phyloP scores from a whole-genome alignment of 2,797 vertebrate species.

The Xiphophorus birchmanni region DNA sequence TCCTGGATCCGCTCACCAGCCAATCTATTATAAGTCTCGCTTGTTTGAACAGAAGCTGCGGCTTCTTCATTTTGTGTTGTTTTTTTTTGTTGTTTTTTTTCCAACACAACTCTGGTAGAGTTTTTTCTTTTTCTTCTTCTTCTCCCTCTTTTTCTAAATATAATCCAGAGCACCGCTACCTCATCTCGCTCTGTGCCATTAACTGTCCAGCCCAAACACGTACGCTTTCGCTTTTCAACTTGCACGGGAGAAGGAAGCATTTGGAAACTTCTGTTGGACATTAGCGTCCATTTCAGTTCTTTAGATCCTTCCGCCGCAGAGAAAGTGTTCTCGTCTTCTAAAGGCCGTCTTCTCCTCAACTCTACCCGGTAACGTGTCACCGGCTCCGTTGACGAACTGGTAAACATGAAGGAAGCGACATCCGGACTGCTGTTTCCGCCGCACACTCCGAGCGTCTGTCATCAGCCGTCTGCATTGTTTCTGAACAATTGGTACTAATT shows the following conservation, averaged over 20 bases:
- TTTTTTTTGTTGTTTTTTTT: slow-evolving; percentile 43
- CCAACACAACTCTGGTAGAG: slow-evolving; percentile 56
- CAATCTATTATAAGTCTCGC: slow-evolving; percentile 77
- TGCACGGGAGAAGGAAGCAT: slow-evolving; percentile 17
- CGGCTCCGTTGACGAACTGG: slow-evolving; percentile 42
- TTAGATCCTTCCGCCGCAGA: slow-evolving; percentile 48
- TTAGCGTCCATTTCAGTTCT: slow-evolving; percentile 51
- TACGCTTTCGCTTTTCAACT: slow-evolving; percentile 55
- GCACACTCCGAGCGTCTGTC: slow-evolving; percentile 64
- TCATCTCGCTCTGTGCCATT: slow-evolving; percentile 63
- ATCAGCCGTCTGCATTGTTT: slow-evolving; percentile 79
- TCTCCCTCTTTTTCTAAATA: slow-evolving; percentile 66
- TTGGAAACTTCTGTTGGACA: slow-evolving; percentile 39
- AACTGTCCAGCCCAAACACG: slow-evolving; percentile 48
- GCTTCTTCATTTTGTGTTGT: slow-evolving; percentile 73
- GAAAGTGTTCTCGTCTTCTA: slow-evolving; percentile 54
- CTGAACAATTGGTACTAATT: slow-evolving; percentile 83
- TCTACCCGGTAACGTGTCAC: slow-evolving; percentile 35
- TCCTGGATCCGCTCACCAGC: slow-evolving; percentile 64
- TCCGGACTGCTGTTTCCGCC: slow-evolving; percentile 43
- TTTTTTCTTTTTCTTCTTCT: slow-evolving; percentile 45
- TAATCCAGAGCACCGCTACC: slow-evolving; percentile 71
- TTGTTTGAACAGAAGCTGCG: slow-evolving; percentile 77
- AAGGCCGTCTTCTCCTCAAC: slow-evolving; percentile 39
- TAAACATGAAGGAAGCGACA: slow-evolving; percentile 52